Evolutionary conservation across 2,888 invertebrate species (phyloP).

Genomic region (Lymantria monacha): DNA sequence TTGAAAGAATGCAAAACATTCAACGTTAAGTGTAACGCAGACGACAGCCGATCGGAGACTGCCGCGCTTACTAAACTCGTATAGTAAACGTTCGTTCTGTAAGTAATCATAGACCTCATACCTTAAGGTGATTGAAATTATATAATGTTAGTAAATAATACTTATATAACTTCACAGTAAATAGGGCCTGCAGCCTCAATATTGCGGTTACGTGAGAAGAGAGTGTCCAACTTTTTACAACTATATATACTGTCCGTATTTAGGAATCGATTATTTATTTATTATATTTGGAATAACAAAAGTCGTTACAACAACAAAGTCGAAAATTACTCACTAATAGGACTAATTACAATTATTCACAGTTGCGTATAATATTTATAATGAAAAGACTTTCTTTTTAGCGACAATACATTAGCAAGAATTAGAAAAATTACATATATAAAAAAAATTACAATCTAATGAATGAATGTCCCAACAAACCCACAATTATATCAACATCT

Average conservation of each 20-base stretch:
- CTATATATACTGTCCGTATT: background rate
- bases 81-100: background rate
- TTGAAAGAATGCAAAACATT: slow-evolving; percentile 20
- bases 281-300: no score
- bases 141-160: slow-evolving; percentile 15
- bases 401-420: no score
- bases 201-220: background rate
- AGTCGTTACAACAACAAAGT: no score
- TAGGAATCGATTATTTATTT: background rate
- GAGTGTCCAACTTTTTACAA: background rate
- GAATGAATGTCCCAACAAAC: no score
- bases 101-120: background rate
- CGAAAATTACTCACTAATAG: no score
- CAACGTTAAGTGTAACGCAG: slow-evolving; percentile 18
- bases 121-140: slow-evolving; percentile 23
- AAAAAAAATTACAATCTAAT: no score
- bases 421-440: no score
- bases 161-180: slow-evolving; percentile 19
- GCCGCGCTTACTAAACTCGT: slow-evolving; percentile 21
- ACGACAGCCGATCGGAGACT: slow-evolving; percentile 20
- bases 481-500: no score
- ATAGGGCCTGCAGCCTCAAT: slow-evolving; percentile 10
- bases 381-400: no score
- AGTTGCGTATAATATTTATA: no score
- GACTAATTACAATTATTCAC: no score